Conservation (phyloP, 2,888 invertebrate species). For the Eutolmus rufibarbis region DNA sequence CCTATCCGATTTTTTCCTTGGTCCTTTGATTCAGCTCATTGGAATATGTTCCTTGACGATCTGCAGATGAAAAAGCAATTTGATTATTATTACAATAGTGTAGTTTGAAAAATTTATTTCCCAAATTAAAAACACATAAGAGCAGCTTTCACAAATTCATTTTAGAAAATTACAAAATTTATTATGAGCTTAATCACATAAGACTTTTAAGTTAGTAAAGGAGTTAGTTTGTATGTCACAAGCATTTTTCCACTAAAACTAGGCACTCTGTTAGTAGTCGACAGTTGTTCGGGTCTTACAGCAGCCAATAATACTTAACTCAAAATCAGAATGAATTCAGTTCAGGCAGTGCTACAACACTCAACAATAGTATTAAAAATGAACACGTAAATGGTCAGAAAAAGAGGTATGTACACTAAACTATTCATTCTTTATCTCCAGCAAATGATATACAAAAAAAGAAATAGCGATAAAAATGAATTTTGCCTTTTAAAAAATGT, state of each 20-base stretch:
- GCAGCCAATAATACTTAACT: constrained; percentile 35
- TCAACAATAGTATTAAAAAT: constrained; percentile 2
- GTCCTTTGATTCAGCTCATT: constrained; percentile 16
- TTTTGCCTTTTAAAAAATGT: not conserved
- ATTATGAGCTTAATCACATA: not conserved
- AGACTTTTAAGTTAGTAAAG: not conserved
- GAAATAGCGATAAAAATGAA: not conserved
- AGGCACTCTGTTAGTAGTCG: not conserved
- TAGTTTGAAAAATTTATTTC: too few species aligned
- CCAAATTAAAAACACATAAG: not conserved
- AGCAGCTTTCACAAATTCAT: not conserved
- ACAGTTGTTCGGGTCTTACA: constrained; percentile 46
- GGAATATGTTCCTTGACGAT: constrained; percentile 42
- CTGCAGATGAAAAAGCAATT: not conserved
- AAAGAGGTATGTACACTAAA: not conserved
- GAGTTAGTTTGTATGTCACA: not conserved
- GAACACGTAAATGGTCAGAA: constrained; percentile 20
- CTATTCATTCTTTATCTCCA: not conserved
- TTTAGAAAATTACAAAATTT: too few species aligned
- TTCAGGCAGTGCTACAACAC: constrained; percentile 19
- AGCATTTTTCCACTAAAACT: not conserved
- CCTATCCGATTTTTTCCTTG: not conserved
- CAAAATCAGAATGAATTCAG: not conserved
- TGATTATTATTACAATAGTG: not conserved
- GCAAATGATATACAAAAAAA: not conserved